Base-by-base conservation (phyloP, 1,140 invertebrate genomes). In the Lordiphosa mommai region DNA sequence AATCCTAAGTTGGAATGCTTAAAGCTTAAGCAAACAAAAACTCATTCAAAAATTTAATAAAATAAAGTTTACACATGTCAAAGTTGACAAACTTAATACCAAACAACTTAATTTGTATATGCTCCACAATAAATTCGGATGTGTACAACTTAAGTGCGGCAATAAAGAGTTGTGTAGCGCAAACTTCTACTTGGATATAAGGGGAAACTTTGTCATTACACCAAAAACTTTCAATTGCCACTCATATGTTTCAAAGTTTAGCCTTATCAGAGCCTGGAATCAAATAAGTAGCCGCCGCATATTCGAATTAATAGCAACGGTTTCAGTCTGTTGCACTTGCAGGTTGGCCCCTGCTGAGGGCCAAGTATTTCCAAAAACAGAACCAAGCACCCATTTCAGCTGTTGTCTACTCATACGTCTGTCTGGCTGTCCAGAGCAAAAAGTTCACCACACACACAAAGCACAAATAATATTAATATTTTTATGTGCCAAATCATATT, bases 401-500 rank as follows among this genome's bases (percentile, higher is more conserved):
- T 53, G 38, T 29, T 66, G 61, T 61, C 57, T 44, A 37, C 49
- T 36, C 29, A 23, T 65, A 49, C 64, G 68, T 59, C 44, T 60
- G 67, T 41, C 50, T 40, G 37, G 33, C 36, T 44, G 30, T 48
- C 37, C 47, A 73, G 68, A 44, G 37, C 12, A 32, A 37, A 53
- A 56, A 53, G 61, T 63, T 79, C 23, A 27, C 68, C 51, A 52
- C 46, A 51, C 37, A 47, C 72, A 69, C 72, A 53, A 73, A 57
- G 66, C 61, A 34, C 47, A 66, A 80, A 80, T 69, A 84, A 84
- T 80, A 76, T 80, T 84, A 67, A 63, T 80, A 82, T 84, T 76
- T 80, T 80, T 80, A 80, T 80, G 61, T 84, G 76, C 58, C 71
- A 84, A 72, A 76, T 80, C 77, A 68, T 58, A 80, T 80, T 82